Evolutionary conservation across 2,888 invertebrate genomes (phyloP).

Genomic region (Oxycera nigricornis): DNA sequence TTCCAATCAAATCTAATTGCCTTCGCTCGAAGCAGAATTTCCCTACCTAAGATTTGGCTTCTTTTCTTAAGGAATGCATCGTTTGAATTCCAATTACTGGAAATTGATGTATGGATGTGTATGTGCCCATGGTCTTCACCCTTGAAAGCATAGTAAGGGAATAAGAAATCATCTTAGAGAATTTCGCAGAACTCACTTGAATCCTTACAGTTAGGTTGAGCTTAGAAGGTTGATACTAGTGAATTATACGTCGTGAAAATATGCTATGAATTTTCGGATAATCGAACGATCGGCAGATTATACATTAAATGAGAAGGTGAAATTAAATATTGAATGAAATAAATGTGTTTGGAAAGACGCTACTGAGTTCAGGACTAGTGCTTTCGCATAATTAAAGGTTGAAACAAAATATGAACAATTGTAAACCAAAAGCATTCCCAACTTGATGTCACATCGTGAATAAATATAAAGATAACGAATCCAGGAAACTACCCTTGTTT

Average conservation of each 20-base stretch:
- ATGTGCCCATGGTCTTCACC: not conserved
- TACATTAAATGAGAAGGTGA: not conserved
- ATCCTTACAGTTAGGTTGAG: not conserved
- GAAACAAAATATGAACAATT: not conserved
- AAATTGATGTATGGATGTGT: not conserved
- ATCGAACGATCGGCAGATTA: not conserved
- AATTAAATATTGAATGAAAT: not conserved
- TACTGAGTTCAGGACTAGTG: not conserved
- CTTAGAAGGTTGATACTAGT: not conserved
- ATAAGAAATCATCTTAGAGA: not conserved
- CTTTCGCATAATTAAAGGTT: not conserved
- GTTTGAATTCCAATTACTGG: not conserved
- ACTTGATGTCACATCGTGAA: not conserved
- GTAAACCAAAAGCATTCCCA: not conserved
- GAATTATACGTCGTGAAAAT: not conserved
- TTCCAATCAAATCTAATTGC: slow-evolving; percentile 19
- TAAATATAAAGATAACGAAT: not conserved
- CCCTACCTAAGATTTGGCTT: not conserved
- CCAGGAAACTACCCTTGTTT: not conserved
- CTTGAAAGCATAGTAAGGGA: not conserved
- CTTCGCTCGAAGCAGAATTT: not conserved
- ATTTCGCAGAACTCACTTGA: not conserved
- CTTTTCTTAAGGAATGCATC: not conserved
- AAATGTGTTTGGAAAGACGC: not conserved
- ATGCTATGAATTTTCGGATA: not conserved